Base-by-base conservation (phyloP, 2,888 invertebrate genomes). In the Hipparchia sbordonii region DNA sequence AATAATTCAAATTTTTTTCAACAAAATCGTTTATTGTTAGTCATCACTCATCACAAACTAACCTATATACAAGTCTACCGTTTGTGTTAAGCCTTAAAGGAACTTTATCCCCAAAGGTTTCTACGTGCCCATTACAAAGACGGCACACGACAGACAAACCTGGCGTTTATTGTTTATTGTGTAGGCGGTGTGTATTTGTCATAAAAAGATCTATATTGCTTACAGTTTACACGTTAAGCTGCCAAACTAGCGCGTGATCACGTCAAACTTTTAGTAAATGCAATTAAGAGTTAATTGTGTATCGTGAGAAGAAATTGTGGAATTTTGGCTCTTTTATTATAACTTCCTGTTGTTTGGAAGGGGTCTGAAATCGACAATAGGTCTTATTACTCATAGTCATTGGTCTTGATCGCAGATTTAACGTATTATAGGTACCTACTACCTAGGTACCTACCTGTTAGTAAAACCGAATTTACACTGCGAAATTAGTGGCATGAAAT, bases 201-300 rank as follows among this genome's bases (percentile, higher is more conserved):
- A 87, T 92, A 91, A 89, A 92, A 89, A 87, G 48, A 89, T 86
- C 84, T 87, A 82, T 82, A 86, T 85, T 82, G 82, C 82, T 82
- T 82, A 83, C 85, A 79, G 48, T 8, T 48, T 48, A 48, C 48
- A 48, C 48, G 82, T 83, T 91, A 92, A 93, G 91, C 92, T 87
- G 86, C 82, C 81, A 79, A 84, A 85, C 87, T 86, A 81, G 88
- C 88, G 88, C 88, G 88, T 84, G 87, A 90, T 91, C 93, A 93
- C 93, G 93, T 91, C 88, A 89, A 83, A 87, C 84, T 87, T 87
- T 88, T 86, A 85, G 85, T 83, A 86, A 89, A 89, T 87, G 88
- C 88, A 89, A 91, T 91, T 90, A 88, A 87, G 75, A 85, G 82
- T 82, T 85, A 84, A 82, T 82, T 80, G 82, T 84, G 78, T 76